A percentile compares a stretch with the other conserved stretches of the same genome.
These are phyloP conservation scores for Onchidella celtica DNA, from an alignment of 2,888 invertebrate species.

Conservation along the genomic window DNA sequence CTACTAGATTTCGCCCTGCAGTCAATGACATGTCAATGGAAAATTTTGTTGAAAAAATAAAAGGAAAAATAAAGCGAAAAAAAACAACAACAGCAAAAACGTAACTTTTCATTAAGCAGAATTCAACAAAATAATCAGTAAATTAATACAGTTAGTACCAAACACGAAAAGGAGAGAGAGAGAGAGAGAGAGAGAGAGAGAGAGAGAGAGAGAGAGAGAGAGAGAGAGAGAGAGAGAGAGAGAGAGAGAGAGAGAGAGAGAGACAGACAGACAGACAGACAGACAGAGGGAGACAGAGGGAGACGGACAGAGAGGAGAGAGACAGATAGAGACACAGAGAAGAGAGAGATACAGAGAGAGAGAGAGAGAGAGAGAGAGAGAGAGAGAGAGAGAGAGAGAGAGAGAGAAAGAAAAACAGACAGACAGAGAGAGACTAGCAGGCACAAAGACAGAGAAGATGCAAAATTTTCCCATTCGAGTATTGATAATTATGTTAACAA, in stretches of 20 bases:
- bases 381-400: slow-evolving; percentile 6
- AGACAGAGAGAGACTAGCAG: not conserved
- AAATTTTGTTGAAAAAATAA: no score
- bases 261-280: not conserved
- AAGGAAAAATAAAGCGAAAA: not conserved
- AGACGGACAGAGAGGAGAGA: slow-evolving; percentile 4
- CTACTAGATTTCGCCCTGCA: no score
- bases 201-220: slow-evolving; percentile 19
- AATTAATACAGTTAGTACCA: slow-evolving; percentile 11
- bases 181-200: not conserved
- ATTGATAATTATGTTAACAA: no score
- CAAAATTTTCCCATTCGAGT: no score
- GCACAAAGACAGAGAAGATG: not conserved
- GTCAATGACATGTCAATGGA: no score
- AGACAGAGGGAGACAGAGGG: not conserved
- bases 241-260: not conserved
- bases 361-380: slow-evolving; percentile 18
- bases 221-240: slow-evolving; percentile 2
- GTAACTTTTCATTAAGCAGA: not conserved
- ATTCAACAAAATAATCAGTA: slow-evolving; percentile 10
- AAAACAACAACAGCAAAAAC: not conserved
- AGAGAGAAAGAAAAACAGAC: not conserved
- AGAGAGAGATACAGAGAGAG: not conserved
- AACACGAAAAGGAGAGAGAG: not conserved
- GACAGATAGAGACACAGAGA: not conserved